Base-by-base conservation (phyloP, 2,113 vertebrate species). In the Phalacrocorax brasilianus region DNA sequence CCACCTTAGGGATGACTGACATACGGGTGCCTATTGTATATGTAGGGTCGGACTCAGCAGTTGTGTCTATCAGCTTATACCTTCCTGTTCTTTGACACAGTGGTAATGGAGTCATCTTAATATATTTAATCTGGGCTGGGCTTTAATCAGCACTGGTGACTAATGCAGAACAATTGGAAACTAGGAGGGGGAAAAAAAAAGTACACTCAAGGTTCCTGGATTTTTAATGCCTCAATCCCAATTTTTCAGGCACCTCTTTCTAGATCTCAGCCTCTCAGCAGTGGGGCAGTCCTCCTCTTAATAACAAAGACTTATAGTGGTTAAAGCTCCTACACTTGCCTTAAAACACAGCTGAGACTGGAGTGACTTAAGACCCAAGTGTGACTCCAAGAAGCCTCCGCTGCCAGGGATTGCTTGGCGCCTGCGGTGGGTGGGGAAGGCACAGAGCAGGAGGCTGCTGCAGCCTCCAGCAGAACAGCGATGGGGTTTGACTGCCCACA, bases 71-170 rank as follows among this genome's bases (percentile, higher is more conserved):
- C 52, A 45, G 19, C 50, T 86, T 53, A 70, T 9, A 71, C 12
- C 42, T 91, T 88, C 90, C 70, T 88, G 88, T 65, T 89, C 91
- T 62, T 79, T 95, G 84, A 93, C 91, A 88, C 65, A 62, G 30
- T 16, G 14, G 30, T 40, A 85, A 78, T 11, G 35, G 33, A 78
- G 44, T 87, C 52, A 95, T 40, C 30, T 87, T 47, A 52, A n/a
- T 30, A 32, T 20, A 45, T 50, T 80, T 93, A 77, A 95, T 75
- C 84, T 82, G 81, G 91, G 91, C 32, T 91, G 93, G 91, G 84
- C 77, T 89, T 89, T 95, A 73, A 73, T 93, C 89, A 76, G 71
- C 74, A 79, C 40, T 1, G 2, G n/a, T 96, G 94, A 96, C 77
- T 97, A 94, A 96, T 17, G 38, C 19, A 65, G 61, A 82, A 88